phyloP scores from a whole-genome alignment of 2,797 vertebrate species.

The Syndactyla subalaris region DNA sequence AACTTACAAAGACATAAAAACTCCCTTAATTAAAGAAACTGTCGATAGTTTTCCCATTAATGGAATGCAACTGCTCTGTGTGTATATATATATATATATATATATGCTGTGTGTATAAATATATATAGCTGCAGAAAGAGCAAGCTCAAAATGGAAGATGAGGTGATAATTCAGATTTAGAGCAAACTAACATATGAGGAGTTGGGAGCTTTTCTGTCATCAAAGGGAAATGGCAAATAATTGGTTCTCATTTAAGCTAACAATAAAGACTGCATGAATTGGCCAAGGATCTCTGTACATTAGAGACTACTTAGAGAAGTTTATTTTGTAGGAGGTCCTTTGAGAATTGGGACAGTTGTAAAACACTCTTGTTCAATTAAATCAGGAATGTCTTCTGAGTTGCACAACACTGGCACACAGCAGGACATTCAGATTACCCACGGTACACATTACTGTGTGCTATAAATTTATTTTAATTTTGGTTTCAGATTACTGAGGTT shows the following conservation, averaged over 20 bases:
- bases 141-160: background rate
- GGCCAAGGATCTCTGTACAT: background rate
- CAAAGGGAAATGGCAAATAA: background rate
- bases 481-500: conserved; percentile 24
- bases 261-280: background rate
- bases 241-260: background rate
- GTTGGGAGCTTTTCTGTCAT: background rate
- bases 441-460: background rate
- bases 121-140: background rate
- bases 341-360: background rate
- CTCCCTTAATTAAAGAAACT: too few relatives aligned
- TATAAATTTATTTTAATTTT: conserved; percentile 29
- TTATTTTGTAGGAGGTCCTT: background rate
- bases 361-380: background rate
- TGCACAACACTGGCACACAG: background rate
- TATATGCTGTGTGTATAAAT: too few relatives aligned
- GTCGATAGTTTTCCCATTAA: too few relatives aligned
- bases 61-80: too few relatives aligned
- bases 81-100: too few relatives aligned
- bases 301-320: background rate
- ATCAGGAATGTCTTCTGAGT: background rate
- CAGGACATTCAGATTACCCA: background rate
- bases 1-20: too few relatives aligned
- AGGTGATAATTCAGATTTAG: background rate
- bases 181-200: background rate